Percentiles rank a stretch among this genome's conserved stretches.
Conservation (phyloP, 2,113 vertebrate genomes). For the Cryptoleucopteryx plumbea region DNA sequence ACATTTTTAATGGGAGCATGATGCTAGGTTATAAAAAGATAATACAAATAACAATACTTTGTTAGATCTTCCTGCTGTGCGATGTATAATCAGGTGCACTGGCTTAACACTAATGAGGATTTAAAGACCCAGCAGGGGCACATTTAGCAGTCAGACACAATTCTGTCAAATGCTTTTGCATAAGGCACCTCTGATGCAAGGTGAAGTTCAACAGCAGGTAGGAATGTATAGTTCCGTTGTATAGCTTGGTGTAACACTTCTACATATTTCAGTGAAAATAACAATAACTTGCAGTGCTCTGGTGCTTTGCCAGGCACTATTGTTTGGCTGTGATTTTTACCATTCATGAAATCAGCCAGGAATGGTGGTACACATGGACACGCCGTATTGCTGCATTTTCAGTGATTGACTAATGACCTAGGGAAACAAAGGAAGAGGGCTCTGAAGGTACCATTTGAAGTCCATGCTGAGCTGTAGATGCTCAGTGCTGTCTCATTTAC, state of each 20-base stretch:
- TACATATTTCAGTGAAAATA: background rate
- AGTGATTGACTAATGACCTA: rapidly evolving
- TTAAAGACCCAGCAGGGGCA: background rate
- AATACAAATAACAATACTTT: constrained; percentile 7
- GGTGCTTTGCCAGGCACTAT: background rate
- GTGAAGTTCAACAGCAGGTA: background rate
- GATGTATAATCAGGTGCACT: background rate
- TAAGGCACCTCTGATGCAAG: background rate
- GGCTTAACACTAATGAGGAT: constrained; percentile 38
- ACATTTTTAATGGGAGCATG: background rate
- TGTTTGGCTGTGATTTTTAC: background rate
- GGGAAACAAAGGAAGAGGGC: background rate
- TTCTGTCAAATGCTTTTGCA: background rate
- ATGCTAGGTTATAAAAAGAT: constrained; percentile 7
- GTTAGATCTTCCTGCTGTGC: background rate
- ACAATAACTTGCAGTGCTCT: background rate
- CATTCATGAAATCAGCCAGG: background rate
- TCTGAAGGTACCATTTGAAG: background rate
- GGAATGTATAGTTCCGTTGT: background rate
- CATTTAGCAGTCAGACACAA: background rate
- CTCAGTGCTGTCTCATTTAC: background rate
- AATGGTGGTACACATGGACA: background rate
- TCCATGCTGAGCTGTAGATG: background rate
- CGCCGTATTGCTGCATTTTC: background rate
- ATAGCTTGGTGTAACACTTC: background rate